Evolutionary conservation across 2,888 invertebrate species (phyloP).

Genomic region (Andricus quercusramuli): DNA sequence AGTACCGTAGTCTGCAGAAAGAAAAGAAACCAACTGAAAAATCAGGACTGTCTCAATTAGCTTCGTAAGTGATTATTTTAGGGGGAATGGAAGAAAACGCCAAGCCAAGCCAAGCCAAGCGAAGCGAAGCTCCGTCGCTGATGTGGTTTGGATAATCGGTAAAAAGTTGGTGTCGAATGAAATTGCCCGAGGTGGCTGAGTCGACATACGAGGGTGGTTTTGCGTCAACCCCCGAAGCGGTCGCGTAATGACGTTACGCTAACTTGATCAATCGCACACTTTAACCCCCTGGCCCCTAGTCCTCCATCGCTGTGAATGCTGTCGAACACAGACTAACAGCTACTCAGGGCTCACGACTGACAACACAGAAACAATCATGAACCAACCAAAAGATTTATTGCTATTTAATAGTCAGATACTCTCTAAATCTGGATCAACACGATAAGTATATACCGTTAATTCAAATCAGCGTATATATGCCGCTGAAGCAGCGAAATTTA

Average conservation of each 20-base stretch:
- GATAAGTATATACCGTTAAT: no score
- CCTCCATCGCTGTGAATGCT: slow-evolving; percentile 59
- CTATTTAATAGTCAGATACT: slow-evolving; percentile 64
- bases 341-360: slow-evolving; percentile 58
- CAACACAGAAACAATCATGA: slow-evolving; percentile 58
- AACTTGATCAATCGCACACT: slow-evolving; percentile 71
- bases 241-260: slow-evolving; percentile 72
- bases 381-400: slow-evolving; percentile 68
- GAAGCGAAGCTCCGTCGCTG: not conserved
- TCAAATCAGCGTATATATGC: not conserved
- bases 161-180: slow-evolving; percentile 71
- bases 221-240: slow-evolving; percentile 65
- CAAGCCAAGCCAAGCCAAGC: slow-evolving; percentile 16
- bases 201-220: slow-evolving; percentile 55
- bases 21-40: no score
- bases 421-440: no score
- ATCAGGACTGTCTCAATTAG: not conserved
- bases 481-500: no score
- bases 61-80: slow-evolving; percentile 11
- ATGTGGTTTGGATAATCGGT: slow-evolving; percentile 69
- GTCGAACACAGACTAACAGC: slow-evolving; percentile 65
- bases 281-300: slow-evolving; percentile 48
- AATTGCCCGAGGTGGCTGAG: slow-evolving; percentile 72
- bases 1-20: no score
- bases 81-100: slow-evolving; percentile 13